Base-by-base conservation (phyloP, 2,113 vertebrate genomes). In the Paramisgurnus dabryanus region DNA sequence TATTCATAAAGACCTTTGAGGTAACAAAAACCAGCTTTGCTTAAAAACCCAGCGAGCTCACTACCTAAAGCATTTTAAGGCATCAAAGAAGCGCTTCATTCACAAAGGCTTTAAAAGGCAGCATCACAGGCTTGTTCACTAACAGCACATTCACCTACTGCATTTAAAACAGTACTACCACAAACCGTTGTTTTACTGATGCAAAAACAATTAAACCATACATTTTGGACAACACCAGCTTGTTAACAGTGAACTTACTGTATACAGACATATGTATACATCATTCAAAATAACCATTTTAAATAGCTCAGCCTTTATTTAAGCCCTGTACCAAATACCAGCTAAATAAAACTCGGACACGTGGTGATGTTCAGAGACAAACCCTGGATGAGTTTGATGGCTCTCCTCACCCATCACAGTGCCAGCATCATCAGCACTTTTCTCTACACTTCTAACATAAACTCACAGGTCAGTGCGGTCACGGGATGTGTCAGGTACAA, bases 281-380 rank as follows among this genome's bases (percentile, higher is more conserved):
- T 22, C 22, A 22, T 22, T 22, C 22, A 22, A 34, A 47, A 47
- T 7, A 15, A 55, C 39, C 4, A 70, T 55, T 71, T 71, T 17
- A 17, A 49, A 71, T 71, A n/a, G 39, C 49, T 73, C 70, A 58
- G 70, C 39, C 3, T 73, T 73, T 60, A 57, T 12, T 60, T 9
- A 72, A 43, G 39, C 7, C 40, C 55, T 60, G 55, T 22, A 45
- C n/a, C 3, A 43, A 40, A 64, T 5, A 80, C 76, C 41, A 2
- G 27, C 85, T 86, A 84, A 83, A 83, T 78, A 83, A 71, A 76
- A 81, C 78, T 81, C 83, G 34, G 79, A 73, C 57, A 6, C 57
- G 41, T 61, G 10, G 66, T 81, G 70, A 87, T 86, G 85, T 85
- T 65, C 80, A 85, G 82, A 87, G 79, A 86, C 80, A 85, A 81